A percentile compares a stretch with the other conserved stretches of the same genome.
Evolutionary conservation across 2,797 vertebrate species (phyloP).

Genomic region (Myotis pilosus): DNA sequence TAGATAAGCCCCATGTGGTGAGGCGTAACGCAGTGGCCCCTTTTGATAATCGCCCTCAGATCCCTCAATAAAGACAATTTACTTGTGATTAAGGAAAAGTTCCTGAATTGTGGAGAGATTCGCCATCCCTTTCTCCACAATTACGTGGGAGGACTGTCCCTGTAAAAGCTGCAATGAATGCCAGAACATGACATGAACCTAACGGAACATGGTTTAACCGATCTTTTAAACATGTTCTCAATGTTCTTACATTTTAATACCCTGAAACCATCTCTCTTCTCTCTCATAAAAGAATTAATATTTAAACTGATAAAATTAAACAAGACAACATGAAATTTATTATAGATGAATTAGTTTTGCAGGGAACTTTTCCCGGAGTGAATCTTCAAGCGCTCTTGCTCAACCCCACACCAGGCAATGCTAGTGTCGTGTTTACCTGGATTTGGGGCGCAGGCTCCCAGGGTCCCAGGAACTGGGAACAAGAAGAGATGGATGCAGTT

Average conservation of each 20-base stretch:
- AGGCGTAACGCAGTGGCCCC: rapidly evolving
- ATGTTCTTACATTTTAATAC: background rate
- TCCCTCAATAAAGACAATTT: background rate
- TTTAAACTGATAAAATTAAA: background rate
- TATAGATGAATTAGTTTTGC: background rate
- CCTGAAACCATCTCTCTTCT: background rate
- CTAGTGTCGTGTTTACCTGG: rapidly evolving
- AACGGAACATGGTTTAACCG: background rate
- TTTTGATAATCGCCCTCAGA: background rate
- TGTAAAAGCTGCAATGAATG: background rate
- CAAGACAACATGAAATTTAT: background rate
- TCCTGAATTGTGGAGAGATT: background rate
- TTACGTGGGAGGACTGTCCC: background rate
- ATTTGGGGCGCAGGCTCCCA: background rate
- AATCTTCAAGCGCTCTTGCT: background rate
- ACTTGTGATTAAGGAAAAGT: background rate
- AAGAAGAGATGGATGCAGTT: background rate
- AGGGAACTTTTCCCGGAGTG: rapidly evolving
- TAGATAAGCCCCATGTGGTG: background rate
- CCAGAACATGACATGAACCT: rapidly evolving
- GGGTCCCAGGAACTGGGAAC: background rate
- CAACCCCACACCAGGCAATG: background rate
- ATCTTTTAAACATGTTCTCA: background rate
- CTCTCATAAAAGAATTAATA: background rate
- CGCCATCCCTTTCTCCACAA: background rate